These are phyloP conservation scores for Takifugu rubripes DNA, from an alignment of 2,797 vertebrate genomes.

Conservation along the genomic window DNA sequence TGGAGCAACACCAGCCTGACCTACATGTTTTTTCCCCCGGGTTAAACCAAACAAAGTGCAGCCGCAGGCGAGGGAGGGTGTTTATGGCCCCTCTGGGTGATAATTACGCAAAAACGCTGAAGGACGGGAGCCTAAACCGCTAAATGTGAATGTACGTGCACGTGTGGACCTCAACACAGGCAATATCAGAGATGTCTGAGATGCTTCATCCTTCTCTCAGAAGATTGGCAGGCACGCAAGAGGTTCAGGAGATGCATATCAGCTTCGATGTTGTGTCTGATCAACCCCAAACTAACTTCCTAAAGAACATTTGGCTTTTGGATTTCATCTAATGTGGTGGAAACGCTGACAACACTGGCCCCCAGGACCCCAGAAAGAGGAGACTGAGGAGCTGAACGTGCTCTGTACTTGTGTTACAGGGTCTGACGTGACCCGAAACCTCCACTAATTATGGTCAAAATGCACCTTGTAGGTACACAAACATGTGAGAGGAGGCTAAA, in stretches of 20 bases:
- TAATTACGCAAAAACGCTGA: slow-evolving; percentile 20
- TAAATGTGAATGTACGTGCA: slow-evolving; percentile 2
- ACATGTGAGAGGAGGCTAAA: slow-evolving; percentile 46
- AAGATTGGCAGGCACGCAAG: slow-evolving; percentile 3
- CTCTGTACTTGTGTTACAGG: slow-evolving; percentile 1
- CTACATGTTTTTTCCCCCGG: not conserved
- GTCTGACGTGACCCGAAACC: slow-evolving; percentile 50
- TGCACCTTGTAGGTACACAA: slow-evolving; percentile 17
- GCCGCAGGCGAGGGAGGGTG: not conserved
- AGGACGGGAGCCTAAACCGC: slow-evolving; percentile 7
- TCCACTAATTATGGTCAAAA: slow-evolving; percentile 47
- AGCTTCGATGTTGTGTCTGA: too few relatives aligned
- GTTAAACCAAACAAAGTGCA: slow-evolving; percentile 9
- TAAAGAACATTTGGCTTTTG: too few relatives aligned
- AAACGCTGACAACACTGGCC: not conserved
- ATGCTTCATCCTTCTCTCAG: not conserved
- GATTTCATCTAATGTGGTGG: not conserved
- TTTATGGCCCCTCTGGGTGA: slow-evolving; percentile 16
- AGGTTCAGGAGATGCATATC: too few relatives aligned
- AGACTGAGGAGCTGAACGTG: too few relatives aligned
- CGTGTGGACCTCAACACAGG: slow-evolving; percentile 12
- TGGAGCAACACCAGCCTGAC: slow-evolving; percentile 9
- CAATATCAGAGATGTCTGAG: slow-evolving; percentile 18
- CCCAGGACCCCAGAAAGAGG: too few relatives aligned
- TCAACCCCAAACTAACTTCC: too few relatives aligned